phyloP scores from a whole-genome alignment of 92 coral and sea anemone genomes.

The Meandrina meandrites region DNA sequence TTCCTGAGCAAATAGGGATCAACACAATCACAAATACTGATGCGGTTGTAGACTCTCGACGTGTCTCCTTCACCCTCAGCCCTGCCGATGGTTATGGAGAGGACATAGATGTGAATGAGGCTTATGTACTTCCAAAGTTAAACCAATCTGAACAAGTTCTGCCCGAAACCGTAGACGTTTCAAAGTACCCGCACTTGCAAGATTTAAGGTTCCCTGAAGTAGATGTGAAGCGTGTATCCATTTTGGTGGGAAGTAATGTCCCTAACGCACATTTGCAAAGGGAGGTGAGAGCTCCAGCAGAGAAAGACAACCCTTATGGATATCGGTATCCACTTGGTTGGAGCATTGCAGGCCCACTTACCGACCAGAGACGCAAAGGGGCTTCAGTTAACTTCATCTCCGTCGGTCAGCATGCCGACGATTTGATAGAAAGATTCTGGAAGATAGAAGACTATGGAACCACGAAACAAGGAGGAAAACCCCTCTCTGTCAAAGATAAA shows the following conservation, averaged over 20 bases:
- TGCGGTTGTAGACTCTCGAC: conserved; percentile 10
- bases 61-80: conserved; percentile 46
- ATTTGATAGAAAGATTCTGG: conserved; percentile 68
- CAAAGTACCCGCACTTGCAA: conserved; percentile 50
- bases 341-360: conserved; percentile 42
- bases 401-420: conserved; percentile 26
- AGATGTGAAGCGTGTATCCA: conserved; percentile 59
- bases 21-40: conserved; percentile 52
- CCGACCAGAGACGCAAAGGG: background rate
- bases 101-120: background rate
- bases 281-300: conserved; percentile 36
- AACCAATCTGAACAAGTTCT: conserved; percentile 47
- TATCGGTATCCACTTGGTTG: conserved; percentile 54
- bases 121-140: background rate
- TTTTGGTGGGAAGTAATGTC: conserved; percentile 55
- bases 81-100: conserved; percentile 25
- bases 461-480: conserved; percentile 22
- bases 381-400: conserved; percentile 36
- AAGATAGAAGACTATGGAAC: conserved; percentile 59
- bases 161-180: conserved; percentile 52
- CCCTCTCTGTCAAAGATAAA: conserved; percentile 52
- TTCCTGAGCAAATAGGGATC: conserved; percentile 46
- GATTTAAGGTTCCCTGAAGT: conserved; percentile 57
- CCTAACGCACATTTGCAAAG: conserved; percentile 34
- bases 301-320: conserved; percentile 40